phyloP scores from a whole-genome alignment of 2,797 vertebrate species.

The Lerista edwardsae region DNA sequence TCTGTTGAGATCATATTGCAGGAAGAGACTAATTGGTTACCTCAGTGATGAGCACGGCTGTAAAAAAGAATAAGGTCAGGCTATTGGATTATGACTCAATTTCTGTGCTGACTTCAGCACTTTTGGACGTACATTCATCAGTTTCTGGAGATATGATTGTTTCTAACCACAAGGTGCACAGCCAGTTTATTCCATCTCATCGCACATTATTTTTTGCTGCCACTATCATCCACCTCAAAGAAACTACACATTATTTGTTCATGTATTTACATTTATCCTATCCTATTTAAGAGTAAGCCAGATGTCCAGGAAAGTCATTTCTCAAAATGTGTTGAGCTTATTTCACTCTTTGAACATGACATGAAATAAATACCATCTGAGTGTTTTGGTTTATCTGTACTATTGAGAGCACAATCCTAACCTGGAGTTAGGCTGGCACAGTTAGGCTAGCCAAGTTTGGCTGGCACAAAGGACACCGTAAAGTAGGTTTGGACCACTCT shows the following conservation, averaged over 20 bases:
- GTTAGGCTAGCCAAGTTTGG: no score
- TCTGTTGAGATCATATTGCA: not conserved
- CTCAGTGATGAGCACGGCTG: not conserved
- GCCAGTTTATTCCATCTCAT: not conserved
- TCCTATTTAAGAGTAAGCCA: no score
- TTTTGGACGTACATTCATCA: not conserved
- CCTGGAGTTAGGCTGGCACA: no score
- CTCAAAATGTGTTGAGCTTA: no score
- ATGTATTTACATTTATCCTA: not conserved
- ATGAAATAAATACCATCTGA: no score
- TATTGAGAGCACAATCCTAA: no score
- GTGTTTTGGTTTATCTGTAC: no score
- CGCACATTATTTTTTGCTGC: not conserved
- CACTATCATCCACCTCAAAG: not conserved
- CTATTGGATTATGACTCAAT: conserved; percentile 7
- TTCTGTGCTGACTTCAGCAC: not conserved
- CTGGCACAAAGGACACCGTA: no score
- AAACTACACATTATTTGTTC: not conserved
- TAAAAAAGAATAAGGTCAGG: conserved; percentile 8
- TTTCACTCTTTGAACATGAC: no score
- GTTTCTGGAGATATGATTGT: not conserved
- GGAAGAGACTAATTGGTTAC: not conserved
- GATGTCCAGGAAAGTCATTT: no score
- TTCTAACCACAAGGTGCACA: no score
- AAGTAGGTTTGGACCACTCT: no score